These are phyloP conservation scores for Dyspetes luteomarginatus DNA, from an alignment of 2,888 invertebrate genomes.

Conservation along the genomic window DNA sequence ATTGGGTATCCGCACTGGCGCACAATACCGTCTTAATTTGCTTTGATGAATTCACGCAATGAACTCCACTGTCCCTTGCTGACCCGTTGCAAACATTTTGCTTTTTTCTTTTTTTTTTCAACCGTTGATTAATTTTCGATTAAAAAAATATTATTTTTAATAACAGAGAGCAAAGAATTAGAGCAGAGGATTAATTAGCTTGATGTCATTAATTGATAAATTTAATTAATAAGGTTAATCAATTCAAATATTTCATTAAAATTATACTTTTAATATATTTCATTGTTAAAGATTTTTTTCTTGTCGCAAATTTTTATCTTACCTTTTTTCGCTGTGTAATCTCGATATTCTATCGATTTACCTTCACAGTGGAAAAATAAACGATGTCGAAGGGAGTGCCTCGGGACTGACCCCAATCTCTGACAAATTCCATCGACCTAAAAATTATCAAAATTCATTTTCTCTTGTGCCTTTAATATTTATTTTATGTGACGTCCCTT, in stretches of 20 bases:
- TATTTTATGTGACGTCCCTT: slow-evolving; percentile 17
- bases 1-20: slow-evolving; percentile 48
- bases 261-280: too few species aligned
- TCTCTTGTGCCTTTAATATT: neutral
- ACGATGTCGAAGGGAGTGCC: slow-evolving; percentile 55
- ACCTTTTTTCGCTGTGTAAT: neutral
- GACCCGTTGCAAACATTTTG: neutral
- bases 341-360: slow-evolving; percentile 41
- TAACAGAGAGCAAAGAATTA: too few species aligned
- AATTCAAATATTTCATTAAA: too few species aligned
- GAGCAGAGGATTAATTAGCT: too few species aligned
- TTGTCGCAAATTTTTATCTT: neutral
- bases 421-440: slow-evolving; percentile 27
- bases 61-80: neutral
- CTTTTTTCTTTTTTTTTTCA: neutral
- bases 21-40: slow-evolving; percentile 25
- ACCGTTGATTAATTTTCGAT: neutral
- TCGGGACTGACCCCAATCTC: slow-evolving; percentile 42
- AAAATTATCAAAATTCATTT: slow-evolving; percentile 4
- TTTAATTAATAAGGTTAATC: too few species aligned
- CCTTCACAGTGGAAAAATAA: slow-evolving; percentile 16
- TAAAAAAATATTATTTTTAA: too few species aligned
- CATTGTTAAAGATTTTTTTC: too few species aligned
- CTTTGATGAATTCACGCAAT: slow-evolving; percentile 2
- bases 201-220: too few species aligned